Conservation (phyloP, 2,797 vertebrate species). For the Lepus townsendii region DNA sequence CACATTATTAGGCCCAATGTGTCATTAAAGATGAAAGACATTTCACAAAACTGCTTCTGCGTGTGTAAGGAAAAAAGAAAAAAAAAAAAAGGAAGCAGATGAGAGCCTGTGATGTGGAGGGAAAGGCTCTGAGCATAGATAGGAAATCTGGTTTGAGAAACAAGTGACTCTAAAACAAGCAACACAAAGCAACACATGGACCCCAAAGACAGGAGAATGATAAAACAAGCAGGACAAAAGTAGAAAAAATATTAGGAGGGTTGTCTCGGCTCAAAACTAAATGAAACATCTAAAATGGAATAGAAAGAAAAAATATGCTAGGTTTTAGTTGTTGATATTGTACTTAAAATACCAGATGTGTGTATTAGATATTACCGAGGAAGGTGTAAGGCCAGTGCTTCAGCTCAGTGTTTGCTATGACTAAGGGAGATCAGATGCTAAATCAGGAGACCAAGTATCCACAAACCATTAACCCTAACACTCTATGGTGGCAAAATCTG, state of each 20-base stretch:
- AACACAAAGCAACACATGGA: neutral
- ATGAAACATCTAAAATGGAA: neutral
- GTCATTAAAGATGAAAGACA: neutral
- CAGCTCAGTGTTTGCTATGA: too few species aligned
- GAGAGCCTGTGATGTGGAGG: neutral
- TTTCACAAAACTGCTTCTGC: neutral
- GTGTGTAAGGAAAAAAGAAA: neutral
- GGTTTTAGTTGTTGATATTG: neutral
- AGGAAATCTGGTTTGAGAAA: neutral
- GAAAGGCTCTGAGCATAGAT: rapidly evolving
- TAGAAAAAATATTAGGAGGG: neutral
- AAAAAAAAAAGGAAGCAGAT: neutral
- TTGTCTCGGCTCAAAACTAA: neutral
- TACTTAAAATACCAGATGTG: neutral
- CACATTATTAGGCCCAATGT: neutral
- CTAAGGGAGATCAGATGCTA: neutral
- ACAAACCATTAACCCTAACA: neutral
- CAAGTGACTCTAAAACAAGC: neutral
- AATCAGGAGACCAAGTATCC: neutral
- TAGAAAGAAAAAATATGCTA: neutral
- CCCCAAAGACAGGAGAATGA: neutral
- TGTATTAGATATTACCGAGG: neutral
- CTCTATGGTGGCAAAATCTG: neutral
- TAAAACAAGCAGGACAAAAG: neutral
- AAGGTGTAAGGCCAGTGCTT: neutral